A percentile compares a stretch with the other conserved stretches of the same genome.
Conservation (phyloP, 2,113 vertebrate species). For the Tauraco erythrolophus region DNA sequence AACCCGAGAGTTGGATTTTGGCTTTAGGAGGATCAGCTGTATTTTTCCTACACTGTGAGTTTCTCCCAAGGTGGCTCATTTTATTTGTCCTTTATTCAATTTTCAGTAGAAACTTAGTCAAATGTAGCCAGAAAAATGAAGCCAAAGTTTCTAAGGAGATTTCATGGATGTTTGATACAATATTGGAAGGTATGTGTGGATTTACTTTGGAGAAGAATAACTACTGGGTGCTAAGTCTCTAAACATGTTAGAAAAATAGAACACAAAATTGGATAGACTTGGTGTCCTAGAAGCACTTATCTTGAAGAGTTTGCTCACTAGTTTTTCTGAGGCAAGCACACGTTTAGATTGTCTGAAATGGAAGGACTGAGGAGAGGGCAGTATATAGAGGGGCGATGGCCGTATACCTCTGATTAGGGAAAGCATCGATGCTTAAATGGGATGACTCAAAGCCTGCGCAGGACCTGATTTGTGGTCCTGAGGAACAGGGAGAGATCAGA, state of each 20-base stretch:
- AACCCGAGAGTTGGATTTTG: not conserved
- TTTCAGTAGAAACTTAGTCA: not conserved
- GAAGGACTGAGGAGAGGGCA: not conserved
- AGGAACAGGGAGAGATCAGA: not conserved
- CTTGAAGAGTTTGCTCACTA: not conserved
- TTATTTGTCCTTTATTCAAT: slow-evolving; percentile 11
- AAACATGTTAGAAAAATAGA: not conserved
- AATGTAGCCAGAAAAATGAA: not conserved
- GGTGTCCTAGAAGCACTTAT: not conserved
- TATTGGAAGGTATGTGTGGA: not conserved
- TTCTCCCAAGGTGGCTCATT: not conserved
- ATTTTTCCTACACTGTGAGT: not conserved
- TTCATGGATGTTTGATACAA: not conserved
- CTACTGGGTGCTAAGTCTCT: not conserved
- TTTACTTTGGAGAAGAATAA: not conserved
- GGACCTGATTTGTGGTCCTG: not conserved
- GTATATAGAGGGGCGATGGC: not conserved
- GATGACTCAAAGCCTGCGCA: not conserved
- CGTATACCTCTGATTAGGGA: not conserved
- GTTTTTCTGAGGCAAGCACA: not conserved
- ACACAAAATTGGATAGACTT: not conserved
- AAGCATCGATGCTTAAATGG: not conserved
- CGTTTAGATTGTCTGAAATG: slow-evolving; percentile 43
- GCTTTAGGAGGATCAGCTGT: not conserved
- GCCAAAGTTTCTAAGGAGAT: not conserved